These are phyloP conservation scores for Magallana ariakensis DNA, from an alignment of 1,140 invertebrate genomes.

Conservation along the genomic window DNA sequence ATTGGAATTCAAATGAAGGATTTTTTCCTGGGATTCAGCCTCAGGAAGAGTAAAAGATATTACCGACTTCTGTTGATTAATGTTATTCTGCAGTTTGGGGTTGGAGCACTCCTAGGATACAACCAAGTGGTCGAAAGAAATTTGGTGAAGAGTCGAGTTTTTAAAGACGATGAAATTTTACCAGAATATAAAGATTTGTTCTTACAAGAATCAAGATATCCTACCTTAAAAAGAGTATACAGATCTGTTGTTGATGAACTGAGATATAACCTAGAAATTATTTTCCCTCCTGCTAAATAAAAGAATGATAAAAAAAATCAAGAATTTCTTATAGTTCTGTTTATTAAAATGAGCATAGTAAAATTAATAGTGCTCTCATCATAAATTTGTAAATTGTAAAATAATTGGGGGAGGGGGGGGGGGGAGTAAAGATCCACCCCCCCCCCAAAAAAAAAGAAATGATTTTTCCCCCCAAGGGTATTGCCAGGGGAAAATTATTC, in stretches of 20 bases:
- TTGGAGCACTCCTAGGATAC: background rate
- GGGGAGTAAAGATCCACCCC: too few relatives aligned
- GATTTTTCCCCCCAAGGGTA: too few relatives aligned
- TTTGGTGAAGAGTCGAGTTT: slow-evolving; percentile 7
- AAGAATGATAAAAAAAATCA: background rate
- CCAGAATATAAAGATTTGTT: slow-evolving; percentile 20
- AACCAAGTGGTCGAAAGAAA: slow-evolving; percentile 12
- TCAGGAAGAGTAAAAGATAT: background rate
- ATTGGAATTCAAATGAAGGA: slow-evolving; percentile 24
- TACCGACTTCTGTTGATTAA: slow-evolving; percentile 8
- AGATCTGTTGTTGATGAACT: background rate
- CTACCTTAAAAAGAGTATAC: background rate
- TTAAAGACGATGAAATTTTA: background rate
- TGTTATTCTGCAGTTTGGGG: background rate
- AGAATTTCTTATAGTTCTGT: background rate
- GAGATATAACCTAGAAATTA: background rate
- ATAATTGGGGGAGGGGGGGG: too few relatives aligned
- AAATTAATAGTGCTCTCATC: too few relatives aligned
- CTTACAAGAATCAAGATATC: background rate
- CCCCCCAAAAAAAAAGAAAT: too few relatives aligned
- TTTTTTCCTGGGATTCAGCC: background rate
- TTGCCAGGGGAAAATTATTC: too few relatives aligned
- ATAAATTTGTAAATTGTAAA: too few relatives aligned
- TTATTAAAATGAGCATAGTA: background rate
- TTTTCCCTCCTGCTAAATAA: background rate